Base-by-base conservation (phyloP, 1,140 invertebrate species). In the Platorchestia sp. region DNA sequence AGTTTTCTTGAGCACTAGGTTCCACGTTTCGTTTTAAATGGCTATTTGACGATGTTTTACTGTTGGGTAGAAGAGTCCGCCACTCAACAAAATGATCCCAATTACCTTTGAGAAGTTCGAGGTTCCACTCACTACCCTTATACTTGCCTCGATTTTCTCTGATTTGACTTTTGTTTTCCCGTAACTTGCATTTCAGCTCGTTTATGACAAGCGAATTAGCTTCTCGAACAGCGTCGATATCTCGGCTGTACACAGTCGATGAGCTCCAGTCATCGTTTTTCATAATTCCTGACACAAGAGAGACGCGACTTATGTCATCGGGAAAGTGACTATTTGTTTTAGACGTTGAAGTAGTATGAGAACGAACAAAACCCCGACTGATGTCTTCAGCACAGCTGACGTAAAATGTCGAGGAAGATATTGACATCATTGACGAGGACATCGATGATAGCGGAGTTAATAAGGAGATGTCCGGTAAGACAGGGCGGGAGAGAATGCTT, bases 161-260 rank as follows among this genome's bases (percentile, higher is more conserved):
- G 91, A 93, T 93, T 44, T 93, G 91, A 93, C 36, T 47, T 93
- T 93, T 93, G n/a, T 93, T 93, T 93, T 93, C 91, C 45, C 91
- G 7, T 93, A 93, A 93, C 45, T 93, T 93, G 91, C 91, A 93
- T 44, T 93, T 93, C 6, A 93, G 91, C 44, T 93, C 91, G 45
- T 93, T 93, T 6, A 93, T 93, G 22, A 93, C 91, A 3, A 93
- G 91, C 19, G 91, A 93, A 40, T 47, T 93, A 45, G 91, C 91
- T 47, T 93, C 91, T 93, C 91, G 5, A 47, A 93, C 45, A 45
- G 91, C 91, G 45, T 93, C 91, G 36, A 93, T 45, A 44, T 45
- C 91, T 42, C 10, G 91, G 44, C 40, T 93, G n/a, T 40, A 7
- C 19, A 47, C 36, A 22, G 91, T n/a, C n/a, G 44, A 44, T 45